Base-by-base conservation (phyloP, 2,888 invertebrate species). In the Parnassius mnemosyne region DNA sequence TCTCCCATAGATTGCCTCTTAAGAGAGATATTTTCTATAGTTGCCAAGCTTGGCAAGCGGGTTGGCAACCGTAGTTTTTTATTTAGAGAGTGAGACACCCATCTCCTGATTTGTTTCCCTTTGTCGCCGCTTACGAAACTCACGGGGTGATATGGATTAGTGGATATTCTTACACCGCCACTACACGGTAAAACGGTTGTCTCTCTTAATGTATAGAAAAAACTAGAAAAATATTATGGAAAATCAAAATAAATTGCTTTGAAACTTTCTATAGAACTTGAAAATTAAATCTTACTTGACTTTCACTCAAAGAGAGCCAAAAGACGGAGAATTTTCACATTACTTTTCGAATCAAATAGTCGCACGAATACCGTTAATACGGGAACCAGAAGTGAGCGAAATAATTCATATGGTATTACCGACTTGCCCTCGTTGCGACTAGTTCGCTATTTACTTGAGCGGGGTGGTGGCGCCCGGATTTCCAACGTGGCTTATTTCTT, bases 371-470 rank as follows among this genome's bases (percentile, higher is more conserved):
- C 3, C 2, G 47, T 55, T 44, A 20, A 41, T 46, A 56, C 13
- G 16, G 25, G 58, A 63, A 63, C 53, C 63, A 58, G 64, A 53
- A 61, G 43, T 62, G 61, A 64, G 59, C 55, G 65, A 70, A 73
- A 74, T 76, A 74, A 73, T 73, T 74, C 71, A 74, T 70, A 70
- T 68, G 67, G 69, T 61, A 64, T 70, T 68, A 68, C 65, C 7
- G 62, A 66, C 63, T 65, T 63, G 61, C 57, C 58, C 52, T 53
- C 50, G 49, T 55, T 10, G 44, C 52, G 46, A 67, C 61, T 61
- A 55, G 57, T 49, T 52, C 53, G 60, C 63, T 68, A 69, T 71
- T 68, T 66, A 66, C 66, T 58, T 57, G 61, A 49, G 57, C 54
- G 59, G 53, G 63, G 58, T 56, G 61, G 58, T 58, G 60, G 60